Evolutionary conservation across 1,140 invertebrate genomes (phyloP), one percentile per base, ranked within the genome.

Genomic region (Halesus radiatus): DNA sequence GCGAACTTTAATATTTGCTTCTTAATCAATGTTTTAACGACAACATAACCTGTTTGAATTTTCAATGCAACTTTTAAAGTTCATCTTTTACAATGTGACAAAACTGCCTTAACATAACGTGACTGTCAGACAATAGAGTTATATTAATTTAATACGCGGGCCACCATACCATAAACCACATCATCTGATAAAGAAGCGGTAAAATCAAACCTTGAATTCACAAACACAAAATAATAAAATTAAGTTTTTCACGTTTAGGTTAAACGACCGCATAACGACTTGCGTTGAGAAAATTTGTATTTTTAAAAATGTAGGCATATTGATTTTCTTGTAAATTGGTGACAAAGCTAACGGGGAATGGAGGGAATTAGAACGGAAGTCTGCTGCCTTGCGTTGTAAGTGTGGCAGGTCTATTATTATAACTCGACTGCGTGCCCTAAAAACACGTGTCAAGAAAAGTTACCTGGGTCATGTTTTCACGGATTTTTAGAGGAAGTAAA

Each of bases 211-310:
- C 37, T 13, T 45, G 37, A 37, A 37, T 37, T 7, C 7, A 5
- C 7, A 37, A 37, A 1, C 10, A 45, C 37, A 13, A 45, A 45
- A 13, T 45, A 45, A 7, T n/a, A n/a, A n/a, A 45, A 1, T 3
- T 13, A 45, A 45, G 8, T 45, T 7, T 45, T 68, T 45, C 32
- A 18, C 20, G 15, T 5, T n/a, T 45, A 4, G 32, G 64, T 68
- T 45, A 68, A 26, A 68, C 64, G 64, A 68, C 64, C 64, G 64
- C 29, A 16, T 45, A 22, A 68, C 20, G 32, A 68, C 64, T n/a
- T 23, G 23, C 7, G 37, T 45, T 10, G 10, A 45, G 37, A 13
- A 45, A 45, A 45, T 45, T 45, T 45, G 18, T 3, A 10, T 5
- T 13, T 23, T 15, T 29, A 29, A 64, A 64, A 10, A 29, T 4